Conservation (phyloP, 2,797 vertebrate species). For the Rhadinocentrus ornatus region DNA sequence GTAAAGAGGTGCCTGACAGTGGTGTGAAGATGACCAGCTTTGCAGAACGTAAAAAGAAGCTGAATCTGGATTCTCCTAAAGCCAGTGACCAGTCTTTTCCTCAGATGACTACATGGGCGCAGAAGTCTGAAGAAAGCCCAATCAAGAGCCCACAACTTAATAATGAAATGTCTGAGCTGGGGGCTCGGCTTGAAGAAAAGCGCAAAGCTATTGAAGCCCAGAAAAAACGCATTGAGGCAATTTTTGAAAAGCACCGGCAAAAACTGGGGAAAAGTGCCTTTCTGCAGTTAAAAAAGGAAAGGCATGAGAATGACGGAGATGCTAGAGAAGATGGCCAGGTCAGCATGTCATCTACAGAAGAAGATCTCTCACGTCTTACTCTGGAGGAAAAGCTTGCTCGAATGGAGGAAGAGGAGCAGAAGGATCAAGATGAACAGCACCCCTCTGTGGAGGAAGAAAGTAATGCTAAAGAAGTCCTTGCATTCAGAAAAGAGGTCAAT, state of each 20-base stretch:
- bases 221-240: conserved; percentile 93
- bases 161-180: conserved; percentile 90
- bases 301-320: conserved; percentile 69
- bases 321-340: conserved; percentile 46
- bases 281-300: conserved; percentile 88
- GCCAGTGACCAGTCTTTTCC: conserved; percentile 47
- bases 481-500: conserved; percentile 70
- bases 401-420: conserved; percentile 77
- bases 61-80: conserved; percentile 74
- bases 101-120: conserved; percentile 74
- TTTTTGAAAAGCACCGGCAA: conserved; percentile 93
- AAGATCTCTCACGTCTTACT: conserved; percentile 70
- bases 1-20: conserved; percentile 76
- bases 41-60: conserved; percentile 90
- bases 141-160: conserved; percentile 85
- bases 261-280: conserved; percentile 92
- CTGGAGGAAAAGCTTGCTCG: conserved; percentile 83
- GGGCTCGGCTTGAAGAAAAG: conserved; percentile 90
- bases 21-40: conserved; percentile 94
- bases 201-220: conserved; percentile 93
- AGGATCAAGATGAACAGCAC: conserved; percentile 53
- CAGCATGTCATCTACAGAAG: conserved; percentile 71
- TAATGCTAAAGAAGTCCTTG: conserved; percentile 53
- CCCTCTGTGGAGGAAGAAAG: conserved; percentile 49
- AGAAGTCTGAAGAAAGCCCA: conserved; percentile 81